A percentile compares a stretch with the other conserved stretches of the same genome.
Conservation (phyloP, 2,113 vertebrate species). For the Hippocampus zosterae region DNA sequence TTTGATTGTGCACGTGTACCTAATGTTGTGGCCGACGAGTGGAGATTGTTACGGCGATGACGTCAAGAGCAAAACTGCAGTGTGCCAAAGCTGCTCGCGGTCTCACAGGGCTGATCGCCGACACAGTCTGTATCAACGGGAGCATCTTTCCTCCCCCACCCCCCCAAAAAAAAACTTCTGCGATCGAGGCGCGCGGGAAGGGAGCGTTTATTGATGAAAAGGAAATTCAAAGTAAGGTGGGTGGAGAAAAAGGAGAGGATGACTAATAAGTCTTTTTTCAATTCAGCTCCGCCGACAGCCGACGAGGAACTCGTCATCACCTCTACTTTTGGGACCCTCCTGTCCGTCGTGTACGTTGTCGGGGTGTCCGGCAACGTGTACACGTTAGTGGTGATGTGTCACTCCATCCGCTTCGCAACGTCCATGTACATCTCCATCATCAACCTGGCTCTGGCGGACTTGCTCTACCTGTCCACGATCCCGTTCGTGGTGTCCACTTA, state of each 20-base stretch:
- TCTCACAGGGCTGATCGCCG: constrained; percentile 9
- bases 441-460: constrained; percentile 86
- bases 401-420: constrained; percentile 82
- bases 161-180: constrained; percentile 45
- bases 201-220: not conserved
- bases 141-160: constrained; percentile 7
- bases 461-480: constrained; percentile 90
- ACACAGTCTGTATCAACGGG: constrained; percentile 32
- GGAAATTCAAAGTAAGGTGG: no score
- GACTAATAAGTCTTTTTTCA: constrained; percentile 57
- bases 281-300: constrained; percentile 41
- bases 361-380: constrained; percentile 86
- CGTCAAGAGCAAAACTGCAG: constrained; percentile 60
- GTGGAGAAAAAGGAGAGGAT: constrained; percentile 29
- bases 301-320: constrained; percentile 77
- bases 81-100: constrained; percentile 1
- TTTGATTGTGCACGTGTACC: not conserved
- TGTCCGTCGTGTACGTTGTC: constrained; percentile 81
- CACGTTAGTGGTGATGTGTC: constrained; percentile 88
- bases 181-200: not conserved
- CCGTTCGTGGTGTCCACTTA: constrained; percentile 90
- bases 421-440: constrained; percentile 90
- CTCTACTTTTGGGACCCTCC: constrained; percentile 82
- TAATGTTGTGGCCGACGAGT: not conserved
- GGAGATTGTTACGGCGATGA: constrained; percentile 44